Evolutionary conservation across 2,888 invertebrate genomes (phyloP), one percentile per base, ranked within the genome.

Genomic region (Euproctis similis): DNA sequence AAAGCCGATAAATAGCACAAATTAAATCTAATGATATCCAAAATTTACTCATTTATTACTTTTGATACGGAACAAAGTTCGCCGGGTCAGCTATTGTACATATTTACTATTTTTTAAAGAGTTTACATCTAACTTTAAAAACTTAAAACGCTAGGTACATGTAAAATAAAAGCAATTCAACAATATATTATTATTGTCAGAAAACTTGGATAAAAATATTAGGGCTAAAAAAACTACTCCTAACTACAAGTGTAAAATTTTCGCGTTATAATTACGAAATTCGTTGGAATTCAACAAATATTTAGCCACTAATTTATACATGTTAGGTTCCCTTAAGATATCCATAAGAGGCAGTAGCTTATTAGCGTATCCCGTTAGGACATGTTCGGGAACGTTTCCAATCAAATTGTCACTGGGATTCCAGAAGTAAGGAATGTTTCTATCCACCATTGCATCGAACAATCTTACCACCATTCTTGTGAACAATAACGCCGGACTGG

Each of bases 391-490:
- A 0, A 76, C 52, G 3, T 46, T 33, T 0, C 46, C 63, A 0
- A 88, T 56, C 5, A 87, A 59, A 48, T 88, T 87, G 25, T 75
- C 66, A 0, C 54, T 42, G 2, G 46, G 46, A 28, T 86, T 73
- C 87, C 88, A 88, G 33, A 77, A 87, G 40, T 84, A 86, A 0
- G 59, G 59, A 14, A 88, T 76, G 1, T 46, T 46, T 0, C 58
- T 47, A 0, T 28, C 30, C 0, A 49, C 35, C 8, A 86, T 40
- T 1, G 73, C 76, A 0, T 53, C 28, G 12, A 67, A 41, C 2
- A 87, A 60, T 26, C 59, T 68, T 10, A 46, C 39, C 4, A 87
- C 59, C 74, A 87, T 81, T 35, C 76, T 42, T 17, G 70, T 73
- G 44, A 76, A 73, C 2, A 76, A 43, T 0, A 40, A 43, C 0